These are phyloP conservation scores for Betta splendens DNA, from an alignment of 2,797 vertebrate genomes.

Conservation along the genomic window DNA sequence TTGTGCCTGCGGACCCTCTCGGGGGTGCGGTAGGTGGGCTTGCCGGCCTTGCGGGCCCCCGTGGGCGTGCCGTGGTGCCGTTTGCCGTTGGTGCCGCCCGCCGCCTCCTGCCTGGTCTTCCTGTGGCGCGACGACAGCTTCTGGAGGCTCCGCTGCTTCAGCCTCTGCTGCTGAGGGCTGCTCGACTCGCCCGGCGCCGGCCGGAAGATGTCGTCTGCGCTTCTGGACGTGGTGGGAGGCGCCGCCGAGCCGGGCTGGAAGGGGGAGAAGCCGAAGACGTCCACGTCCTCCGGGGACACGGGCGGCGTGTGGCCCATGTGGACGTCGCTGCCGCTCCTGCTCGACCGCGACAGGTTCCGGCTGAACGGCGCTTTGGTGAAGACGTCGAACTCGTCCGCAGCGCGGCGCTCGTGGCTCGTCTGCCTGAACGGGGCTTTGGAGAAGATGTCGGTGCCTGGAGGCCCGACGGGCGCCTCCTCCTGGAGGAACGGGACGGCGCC, in stretches of 20 bases:
- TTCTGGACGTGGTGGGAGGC: slow-evolving; percentile 64
- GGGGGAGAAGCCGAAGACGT: slow-evolving; percentile 91
- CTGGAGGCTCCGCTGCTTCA: slow-evolving; percentile 91
- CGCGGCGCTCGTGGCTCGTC: slow-evolving; percentile 62
- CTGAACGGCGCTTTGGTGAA: slow-evolving; percentile 96
- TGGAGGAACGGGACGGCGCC: slow-evolving; percentile 89
- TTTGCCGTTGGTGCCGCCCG: slow-evolving; percentile 85
- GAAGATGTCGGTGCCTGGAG: slow-evolving; percentile 68
- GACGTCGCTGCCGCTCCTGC: slow-evolving; percentile 49
- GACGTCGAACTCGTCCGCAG: slow-evolving; percentile 88
- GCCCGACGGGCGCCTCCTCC: slow-evolving; percentile 38
- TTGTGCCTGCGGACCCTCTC: slow-evolving; percentile 90
- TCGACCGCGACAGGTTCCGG: slow-evolving; percentile 82
- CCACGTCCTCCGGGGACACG: slow-evolving; percentile 79
- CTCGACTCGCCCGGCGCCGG: slow-evolving; percentile 84
- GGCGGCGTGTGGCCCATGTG: slow-evolving; percentile 75
- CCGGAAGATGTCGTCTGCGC: slow-evolving; percentile 87
- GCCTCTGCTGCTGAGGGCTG: slow-evolving; percentile 86
- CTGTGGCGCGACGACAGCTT: slow-evolving; percentile 90
- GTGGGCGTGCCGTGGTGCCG: slow-evolving; percentile 93
- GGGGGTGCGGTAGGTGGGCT: slow-evolving; percentile 90
- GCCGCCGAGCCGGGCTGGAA: slow-evolving; percentile 82
- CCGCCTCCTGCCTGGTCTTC: slow-evolving; percentile 88
- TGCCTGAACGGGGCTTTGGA: slow-evolving; percentile 80
- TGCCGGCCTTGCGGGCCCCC: slow-evolving; percentile 83